Base-by-base conservation (phyloP, 2,888 invertebrate genomes). In the Drosophila putrida region DNA sequence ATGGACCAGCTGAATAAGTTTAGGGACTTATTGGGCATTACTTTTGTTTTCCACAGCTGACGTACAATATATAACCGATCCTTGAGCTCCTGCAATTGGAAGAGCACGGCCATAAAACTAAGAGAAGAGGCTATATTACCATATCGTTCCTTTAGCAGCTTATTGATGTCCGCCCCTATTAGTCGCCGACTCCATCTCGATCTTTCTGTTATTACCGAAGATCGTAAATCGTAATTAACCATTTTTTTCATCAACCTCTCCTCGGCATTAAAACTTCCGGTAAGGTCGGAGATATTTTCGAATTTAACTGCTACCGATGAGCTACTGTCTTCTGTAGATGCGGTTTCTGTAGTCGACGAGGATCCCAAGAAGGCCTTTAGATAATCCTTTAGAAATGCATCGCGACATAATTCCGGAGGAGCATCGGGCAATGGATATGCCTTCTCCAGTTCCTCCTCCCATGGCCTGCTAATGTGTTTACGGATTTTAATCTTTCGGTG, bases 1-100 rank as follows among this genome's bases (percentile, higher is more conserved):
- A 70, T 64, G 6, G 81, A 83, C 82, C 82, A 82, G 6, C 59
- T 59, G 49, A 86, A 82, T 36, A 82, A 53, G 1, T 27, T 28
- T 0, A 75, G 25, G 0, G 59, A 25, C 0, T 27, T 51, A 6
- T 62, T 44, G 11, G 15, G 11, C 13, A 39, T 0, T 2, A 5
- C 28, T 25, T 51, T 63, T 4, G 35, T 31, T 0, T 6, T 8
- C 63, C 60, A 74, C 36, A 51, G 35, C 4, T 59, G 36, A 0
- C 50, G 44, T 46, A 69, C n/a, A 0, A 68, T 54, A 0, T 36
- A 20, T 20, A 76, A 15, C 2, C 53, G 51, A 13, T 49, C 6
- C 11, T 38, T 55, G 3, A 82, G 46, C 8, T 82, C 58, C 11
- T 47, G n/a, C 28, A 80, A 46, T 35, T 73, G 61, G 6, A 25